Evolutionary conservation across 2,888 invertebrate species (phyloP).

Genomic region (Hyles lineata): DNA sequence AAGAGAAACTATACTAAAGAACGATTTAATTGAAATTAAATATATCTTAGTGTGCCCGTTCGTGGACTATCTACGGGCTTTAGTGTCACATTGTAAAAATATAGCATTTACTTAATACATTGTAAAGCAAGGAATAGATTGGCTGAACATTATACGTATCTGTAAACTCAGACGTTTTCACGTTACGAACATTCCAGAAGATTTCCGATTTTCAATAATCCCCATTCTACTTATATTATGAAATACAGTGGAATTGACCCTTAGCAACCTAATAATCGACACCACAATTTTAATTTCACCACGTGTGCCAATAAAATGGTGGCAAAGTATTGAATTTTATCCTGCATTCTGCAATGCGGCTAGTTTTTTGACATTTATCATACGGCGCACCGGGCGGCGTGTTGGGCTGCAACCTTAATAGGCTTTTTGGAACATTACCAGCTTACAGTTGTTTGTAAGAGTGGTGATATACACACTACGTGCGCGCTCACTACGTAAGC

Average conservation of each 20-base stretch:
- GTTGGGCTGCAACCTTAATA: constrained; percentile 59
- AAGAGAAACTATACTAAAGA: too few species aligned
- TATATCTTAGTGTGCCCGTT: too few species aligned
- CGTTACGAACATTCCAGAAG: too few species aligned
- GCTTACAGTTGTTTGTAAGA: constrained; percentile 47
- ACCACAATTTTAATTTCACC: neutral
- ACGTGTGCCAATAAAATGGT: constrained; percentile 6
- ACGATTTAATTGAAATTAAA: too few species aligned
- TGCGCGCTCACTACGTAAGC: constrained; percentile 17
- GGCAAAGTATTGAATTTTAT: constrained; percentile 23
- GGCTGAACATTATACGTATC: too few species aligned
- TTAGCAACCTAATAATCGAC: neutral
- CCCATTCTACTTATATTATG: too few species aligned
- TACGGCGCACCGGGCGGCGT: constrained; percentile 54
- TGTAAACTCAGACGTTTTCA: too few species aligned
- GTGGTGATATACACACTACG: constrained; percentile 18
- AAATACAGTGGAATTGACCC: neutral
- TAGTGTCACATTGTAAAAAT: too few species aligned
- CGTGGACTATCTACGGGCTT: too few species aligned
- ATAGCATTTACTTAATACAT: too few species aligned
- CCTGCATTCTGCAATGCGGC: constrained; percentile 74
- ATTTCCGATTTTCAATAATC: too few species aligned
- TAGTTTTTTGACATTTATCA: constrained; percentile 79
- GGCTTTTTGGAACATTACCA: constrained; percentile 81
- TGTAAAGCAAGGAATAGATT: too few species aligned